A percentile compares a stretch with the other conserved stretches of the same genome.
phyloP scores from a whole-genome alignment of 2,888 invertebrate species.

The Diachrysia chrysitis region DNA sequence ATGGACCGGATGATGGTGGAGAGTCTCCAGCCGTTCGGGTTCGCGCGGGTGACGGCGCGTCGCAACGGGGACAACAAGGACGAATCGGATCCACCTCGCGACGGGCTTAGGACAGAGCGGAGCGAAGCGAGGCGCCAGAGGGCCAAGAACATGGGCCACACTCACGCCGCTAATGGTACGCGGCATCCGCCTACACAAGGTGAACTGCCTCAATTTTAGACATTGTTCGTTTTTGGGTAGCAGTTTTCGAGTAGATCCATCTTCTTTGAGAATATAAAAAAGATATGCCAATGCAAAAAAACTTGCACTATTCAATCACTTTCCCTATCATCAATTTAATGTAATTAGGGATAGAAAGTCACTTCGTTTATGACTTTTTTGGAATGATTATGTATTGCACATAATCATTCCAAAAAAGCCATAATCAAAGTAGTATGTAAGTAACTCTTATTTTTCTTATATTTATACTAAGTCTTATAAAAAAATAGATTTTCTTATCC shows the following conservation, averaged over 20 bases:
- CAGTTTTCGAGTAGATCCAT: not conserved
- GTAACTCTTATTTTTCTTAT: no score
- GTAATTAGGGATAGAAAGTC: no score
- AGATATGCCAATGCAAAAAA: no score
- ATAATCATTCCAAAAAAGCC: no score
- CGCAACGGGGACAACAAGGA: slow-evolving; percentile 72
- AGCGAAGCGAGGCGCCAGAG: slow-evolving; percentile 72
- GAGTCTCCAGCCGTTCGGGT: slow-evolving; percentile 91
- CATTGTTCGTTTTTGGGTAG: not conserved
- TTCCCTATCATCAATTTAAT: no score
- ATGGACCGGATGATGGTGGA: slow-evolving; percentile 93
- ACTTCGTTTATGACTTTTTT: no score
- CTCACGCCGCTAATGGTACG: slow-evolving; percentile 78
- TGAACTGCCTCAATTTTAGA: slow-evolving; percentile 39
- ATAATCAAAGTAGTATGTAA: no score
- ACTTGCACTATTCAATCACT: no score
- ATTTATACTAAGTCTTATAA: no score
- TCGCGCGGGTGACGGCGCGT: slow-evolving; percentile 90
- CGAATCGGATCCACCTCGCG: slow-evolving; percentile 68
- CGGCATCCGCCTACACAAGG: slow-evolving; percentile 85
- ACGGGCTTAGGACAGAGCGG: slow-evolving; percentile 75
- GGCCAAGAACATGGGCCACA: slow-evolving; percentile 66
- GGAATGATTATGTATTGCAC: no score
- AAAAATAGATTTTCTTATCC: no score
- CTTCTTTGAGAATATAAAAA: no score